Conservation (phyloP, 2,113 vertebrate genomes). For the Hippopotamus amphibius region DNA sequence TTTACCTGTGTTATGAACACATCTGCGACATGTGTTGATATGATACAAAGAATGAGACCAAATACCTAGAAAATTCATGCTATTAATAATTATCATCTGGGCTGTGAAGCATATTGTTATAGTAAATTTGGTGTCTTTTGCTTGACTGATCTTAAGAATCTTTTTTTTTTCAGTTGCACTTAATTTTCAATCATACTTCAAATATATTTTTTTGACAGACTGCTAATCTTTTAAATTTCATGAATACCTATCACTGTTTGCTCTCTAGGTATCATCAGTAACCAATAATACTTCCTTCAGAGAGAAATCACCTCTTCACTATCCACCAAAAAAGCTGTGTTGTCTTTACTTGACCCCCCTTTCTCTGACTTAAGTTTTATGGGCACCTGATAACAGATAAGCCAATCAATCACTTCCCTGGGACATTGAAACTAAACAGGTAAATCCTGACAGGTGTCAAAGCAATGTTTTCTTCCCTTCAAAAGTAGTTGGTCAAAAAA, state of each 20-base stretch:
- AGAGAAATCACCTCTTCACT: neutral
- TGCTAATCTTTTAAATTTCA: neutral
- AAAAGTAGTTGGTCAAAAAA: neutral
- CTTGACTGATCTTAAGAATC: neutral
- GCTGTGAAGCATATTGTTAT: neutral
- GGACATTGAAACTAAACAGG: fast-evolving
- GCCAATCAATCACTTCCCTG: neutral
- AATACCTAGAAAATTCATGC: neutral
- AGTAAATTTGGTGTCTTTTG: neutral
- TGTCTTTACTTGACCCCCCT: neutral
- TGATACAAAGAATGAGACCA: neutral
- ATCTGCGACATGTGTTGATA: neutral
- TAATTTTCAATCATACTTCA: neutral
- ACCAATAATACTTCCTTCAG: neutral
- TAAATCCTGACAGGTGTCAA: neutral
- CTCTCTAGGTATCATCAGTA: neutral
- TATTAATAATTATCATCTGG: neutral
- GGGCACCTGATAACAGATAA: neutral
- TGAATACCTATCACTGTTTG: neutral
- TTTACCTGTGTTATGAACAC: neutral
- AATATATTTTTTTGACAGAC: neutral
- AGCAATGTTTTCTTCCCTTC: neutral
- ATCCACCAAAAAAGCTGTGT: neutral
- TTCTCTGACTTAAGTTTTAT: neutral
- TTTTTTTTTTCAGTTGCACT: neutral